Conservation (phyloP, 2,113 vertebrate genomes). For the Bubo blakistoni region DNA sequence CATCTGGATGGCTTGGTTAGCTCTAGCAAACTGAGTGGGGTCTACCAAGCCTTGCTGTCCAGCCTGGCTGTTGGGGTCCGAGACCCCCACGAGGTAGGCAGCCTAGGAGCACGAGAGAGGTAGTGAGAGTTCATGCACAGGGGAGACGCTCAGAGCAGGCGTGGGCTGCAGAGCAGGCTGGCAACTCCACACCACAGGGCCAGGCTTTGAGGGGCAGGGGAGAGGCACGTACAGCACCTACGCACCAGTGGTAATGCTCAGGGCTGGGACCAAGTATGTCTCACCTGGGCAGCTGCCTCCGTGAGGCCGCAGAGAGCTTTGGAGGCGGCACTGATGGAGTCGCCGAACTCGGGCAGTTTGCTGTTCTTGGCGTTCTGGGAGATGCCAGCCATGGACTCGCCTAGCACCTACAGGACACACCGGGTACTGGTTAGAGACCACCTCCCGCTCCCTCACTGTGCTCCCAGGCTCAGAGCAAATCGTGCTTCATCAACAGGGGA, state of each 20-base stretch:
- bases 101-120: conserved; percentile 71
- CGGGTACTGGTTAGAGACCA: fast-evolving
- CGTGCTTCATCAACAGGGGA: neutral
- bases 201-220: neutral
- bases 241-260: neutral
- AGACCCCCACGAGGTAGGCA: conserved; percentile 91
- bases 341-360: conserved; percentile 91
- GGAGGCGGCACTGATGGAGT: conserved; percentile 89
- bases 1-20: conserved; percentile 98
- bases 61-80: conserved; percentile 91
- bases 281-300: conserved; percentile 93
- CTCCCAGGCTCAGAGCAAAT: neutral
- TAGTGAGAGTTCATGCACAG: neutral
- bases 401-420: conserved; percentile 81
- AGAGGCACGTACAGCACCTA: neutral
- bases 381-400: conserved; percentile 96
- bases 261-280: neutral
- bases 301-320: conserved; percentile 96
- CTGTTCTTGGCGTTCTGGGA: conserved; percentile 98
- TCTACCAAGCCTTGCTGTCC: conserved; percentile 96
- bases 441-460: fast-evolving
- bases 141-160: neutral
- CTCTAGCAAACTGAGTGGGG: conserved; percentile 93
- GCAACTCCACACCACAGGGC: neutral
- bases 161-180: fast-evolving